Percentiles rank a stretch among this genome's conserved stretches.
Evolutionary conservation across 2,888 invertebrate genomes (phyloP).

Genomic region (Sylvicola cinctus): DNA sequence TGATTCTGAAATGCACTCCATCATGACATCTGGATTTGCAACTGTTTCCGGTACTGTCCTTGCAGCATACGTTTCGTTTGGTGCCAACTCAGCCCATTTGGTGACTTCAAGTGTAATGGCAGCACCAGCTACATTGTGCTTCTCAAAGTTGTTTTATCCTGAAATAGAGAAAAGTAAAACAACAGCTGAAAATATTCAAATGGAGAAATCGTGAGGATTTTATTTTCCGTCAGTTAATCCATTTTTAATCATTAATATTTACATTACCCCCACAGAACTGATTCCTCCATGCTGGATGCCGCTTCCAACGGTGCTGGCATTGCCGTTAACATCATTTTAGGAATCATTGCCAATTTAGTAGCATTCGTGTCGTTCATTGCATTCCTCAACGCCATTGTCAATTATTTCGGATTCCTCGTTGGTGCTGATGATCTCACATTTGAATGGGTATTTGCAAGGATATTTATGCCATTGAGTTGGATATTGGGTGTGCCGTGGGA

Average conservation of each 20-base stretch:
- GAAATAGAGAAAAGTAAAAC: slow-evolving; percentile 69
- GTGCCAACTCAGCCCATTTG: slow-evolving; percentile 70
- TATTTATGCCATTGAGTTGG: slow-evolving; percentile 81
- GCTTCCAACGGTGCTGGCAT: slow-evolving; percentile 73
- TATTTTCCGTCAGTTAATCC: slow-evolving; percentile 1
- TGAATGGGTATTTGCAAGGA: slow-evolving; percentile 63
- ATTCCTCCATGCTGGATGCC: slow-evolving; percentile 72
- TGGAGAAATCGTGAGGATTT: slow-evolving; percentile 41
- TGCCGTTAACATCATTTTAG: slow-evolving; percentile 60
- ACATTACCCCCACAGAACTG: slow-evolving; percentile 35
- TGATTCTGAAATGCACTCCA: slow-evolving; percentile 74
- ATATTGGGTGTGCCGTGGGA: slow-evolving; percentile 54
- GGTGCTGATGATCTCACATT: slow-evolving; percentile 40
- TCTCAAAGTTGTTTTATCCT: slow-evolving; percentile 77
- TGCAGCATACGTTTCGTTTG: slow-evolving; percentile 81
- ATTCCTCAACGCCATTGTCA: slow-evolving; percentile 60
- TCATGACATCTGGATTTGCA: slow-evolving; percentile 89
- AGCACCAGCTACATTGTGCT: slow-evolving; percentile 81
- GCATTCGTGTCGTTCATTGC: slow-evolving; percentile 78
- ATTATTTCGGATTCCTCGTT: slow-evolving; percentile 61
- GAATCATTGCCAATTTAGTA: slow-evolving; percentile 78
- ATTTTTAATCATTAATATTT: slow-evolving; percentile 4
- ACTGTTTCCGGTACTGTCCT: slow-evolving; percentile 87
- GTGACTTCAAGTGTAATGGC: slow-evolving; percentile 92
- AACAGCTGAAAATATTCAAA: slow-evolving; percentile 50